A percentile compares a stretch with the other conserved stretches of the same genome.
These are phyloP conservation scores for Scaptomyza polygonia DNA, from an alignment of 2,888 invertebrate species.

Conservation along the genomic window DNA sequence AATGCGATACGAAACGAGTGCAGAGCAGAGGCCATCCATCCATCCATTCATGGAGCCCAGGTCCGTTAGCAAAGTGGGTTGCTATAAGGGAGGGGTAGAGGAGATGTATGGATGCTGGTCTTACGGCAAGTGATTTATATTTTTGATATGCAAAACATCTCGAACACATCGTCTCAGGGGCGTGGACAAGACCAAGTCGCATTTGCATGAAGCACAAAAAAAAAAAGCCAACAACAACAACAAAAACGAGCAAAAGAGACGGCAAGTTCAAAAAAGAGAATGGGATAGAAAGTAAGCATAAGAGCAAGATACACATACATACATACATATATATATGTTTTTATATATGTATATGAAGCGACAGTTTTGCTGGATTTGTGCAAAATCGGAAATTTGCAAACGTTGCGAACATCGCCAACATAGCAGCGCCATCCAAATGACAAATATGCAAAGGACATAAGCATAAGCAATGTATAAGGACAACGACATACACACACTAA, in stretches of 20 bases:
- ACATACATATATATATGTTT: not conserved
- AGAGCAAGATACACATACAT: constrained; percentile 1
- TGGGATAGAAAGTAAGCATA: constrained; percentile 5
- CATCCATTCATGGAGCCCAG: constrained; percentile 50
- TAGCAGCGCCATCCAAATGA: constrained; percentile 59
- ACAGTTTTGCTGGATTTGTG: constrained; percentile 68
- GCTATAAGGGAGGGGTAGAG: not conserved
- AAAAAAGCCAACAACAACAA: not conserved
- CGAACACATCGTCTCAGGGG: constrained; percentile 64
- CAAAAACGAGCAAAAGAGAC: constrained; percentile 6
- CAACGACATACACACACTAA: constrained; percentile 25
- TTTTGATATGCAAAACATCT: constrained; percentile 80
- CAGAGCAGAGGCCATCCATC: constrained; percentile 57
- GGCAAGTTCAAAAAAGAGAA: constrained; percentile 1
- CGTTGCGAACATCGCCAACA: constrained; percentile 43
- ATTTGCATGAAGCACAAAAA: constrained; percentile 52
- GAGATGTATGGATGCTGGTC: constrained; percentile 59
- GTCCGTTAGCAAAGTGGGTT: constrained; percentile 37
- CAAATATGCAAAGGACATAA: constrained; percentile 79
- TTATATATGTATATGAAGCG: constrained; percentile 1
- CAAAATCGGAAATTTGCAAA: constrained; percentile 75
- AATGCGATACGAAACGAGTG: constrained; percentile 51
- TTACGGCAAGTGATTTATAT: constrained; percentile 80
- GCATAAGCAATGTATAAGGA: constrained; percentile 76
- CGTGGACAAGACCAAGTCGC: constrained; percentile 64